Evolutionary conservation across 35 echinoderm and acorn worm genomes (phyloP), one percentile per base, ranked within the genome.

Genomic region (Diadema setosum): DNA sequence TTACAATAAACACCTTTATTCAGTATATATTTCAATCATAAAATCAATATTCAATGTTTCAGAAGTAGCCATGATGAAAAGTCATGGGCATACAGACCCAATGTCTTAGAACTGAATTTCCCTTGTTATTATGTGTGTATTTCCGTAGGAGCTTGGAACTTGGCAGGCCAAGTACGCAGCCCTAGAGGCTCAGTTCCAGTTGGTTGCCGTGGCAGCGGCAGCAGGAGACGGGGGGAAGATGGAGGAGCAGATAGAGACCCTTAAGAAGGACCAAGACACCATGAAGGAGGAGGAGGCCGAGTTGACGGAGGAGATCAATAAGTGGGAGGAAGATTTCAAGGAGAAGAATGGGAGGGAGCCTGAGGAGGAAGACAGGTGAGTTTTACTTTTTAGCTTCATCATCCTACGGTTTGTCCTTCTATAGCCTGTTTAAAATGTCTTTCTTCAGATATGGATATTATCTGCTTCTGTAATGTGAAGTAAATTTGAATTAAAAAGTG

Each of bases 301-400:
- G 9, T 41, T 98, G 5, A 88, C 84, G 39, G 88, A 94, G 48
- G 96, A 98, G 37, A 98, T 98, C 18, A 84, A 70, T 32, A 81
- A 89, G 42, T 98, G 96, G 96, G 93, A 98, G 57, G 83, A 86
- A 32, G 89, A 94, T 23, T 98, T 92, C 67, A 88, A 92, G 63
- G 86, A 94, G 69, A 73, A 84, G 83, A 98, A 39, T 39, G 96
- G 92, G 31, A 48, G 83, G 27, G 96, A 92, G 49, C 96, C 96
- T 18, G 89, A 92, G 15, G 89, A 94, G 43, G 88, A 91, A 20
- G 95, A 98, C 37, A 98, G 58, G 95, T 98, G 88, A 82, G 69
- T 67, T 5, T 2, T 0, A 18, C n/a, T n/a, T n/a, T n/a, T n/a
- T n/a, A n/a, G n/a, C n/a, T n/a, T n/a, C n/a, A n/a, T n/a, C n/a